Base-by-base conservation (phyloP, 2,888 invertebrate genomes). In the Pyrrhosoma nymphula region DNA sequence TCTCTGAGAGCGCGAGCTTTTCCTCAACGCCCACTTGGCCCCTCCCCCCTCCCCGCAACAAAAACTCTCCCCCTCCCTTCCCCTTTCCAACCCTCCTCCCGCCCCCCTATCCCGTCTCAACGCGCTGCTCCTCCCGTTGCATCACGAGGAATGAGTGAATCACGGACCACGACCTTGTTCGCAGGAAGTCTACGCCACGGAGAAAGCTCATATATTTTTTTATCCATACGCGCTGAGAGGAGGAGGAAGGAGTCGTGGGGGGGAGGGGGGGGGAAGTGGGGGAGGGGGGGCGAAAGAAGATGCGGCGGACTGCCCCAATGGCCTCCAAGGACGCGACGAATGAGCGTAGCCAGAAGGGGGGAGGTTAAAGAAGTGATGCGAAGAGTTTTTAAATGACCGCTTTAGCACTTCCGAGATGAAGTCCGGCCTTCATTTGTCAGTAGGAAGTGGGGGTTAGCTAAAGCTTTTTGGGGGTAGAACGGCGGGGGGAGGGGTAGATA, bases 151-250 rank as follows among this genome's bases (percentile, higher is more conserved):
- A 82, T 82, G 82, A 82, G 82, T 82, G 82, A 82, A 35, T 82
- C 82, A 82, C 82, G 82, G 82, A 82, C 82, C 82, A 35, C 82
- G 82, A 82, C 82, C 82, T 82, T 82, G 82, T 82, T 82, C 82
- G 26, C 82, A 35, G 82, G 82, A 82, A 35, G 82, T 35, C 35
- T 14, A 35, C 82, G 82, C 35, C 16, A 4, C 82, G 16, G 30
- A 35, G 82, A 82, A 26, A 35, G 35, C 30, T 30, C 47, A 47
- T 8, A 47, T 47, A 0, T 82, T 82, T n/a, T 69, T 69, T 35
- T 82, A 16, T 18, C 18, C 60, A 60, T 60, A 60, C 69, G 69
- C 69, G n/a, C 60, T 60, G 14, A 35, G 82, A 82, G 35, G 82
- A 14, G 35, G 12, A 18, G n/a, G n/a, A 69, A n/a, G 69, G 69